Evolutionary conservation across 2,888 invertebrate species (phyloP).

Genomic region (Cerceris rybyensis): DNA sequence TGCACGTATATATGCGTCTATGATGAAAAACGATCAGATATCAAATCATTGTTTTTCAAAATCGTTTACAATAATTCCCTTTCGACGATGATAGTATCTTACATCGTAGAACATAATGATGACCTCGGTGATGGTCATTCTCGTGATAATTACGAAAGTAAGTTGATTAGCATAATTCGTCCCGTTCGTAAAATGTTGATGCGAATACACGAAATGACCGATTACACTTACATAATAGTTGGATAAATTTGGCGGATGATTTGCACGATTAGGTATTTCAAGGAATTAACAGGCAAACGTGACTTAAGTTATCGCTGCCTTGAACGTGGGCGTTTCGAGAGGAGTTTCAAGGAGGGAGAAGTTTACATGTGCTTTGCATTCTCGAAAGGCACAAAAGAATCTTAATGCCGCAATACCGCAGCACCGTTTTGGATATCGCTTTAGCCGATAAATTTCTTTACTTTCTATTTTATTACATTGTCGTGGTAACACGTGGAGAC

Average conservation of each 20-base stretch:
- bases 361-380: conserved; percentile 47
- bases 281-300: conserved; percentile 40
- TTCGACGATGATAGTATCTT: background rate
- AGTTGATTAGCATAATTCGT: conserved; percentile 2
- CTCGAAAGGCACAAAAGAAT: conserved; percentile 45
- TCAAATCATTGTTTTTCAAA: background rate
- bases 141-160: conserved; percentile 3
- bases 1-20: no score
- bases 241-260: conserved; percentile 54
- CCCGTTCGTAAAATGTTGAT: background rate
- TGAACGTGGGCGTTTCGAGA: conserved; percentile 51
- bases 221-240: conserved; percentile 40
- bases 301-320: conserved; percentile 38
- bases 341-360: conserved; percentile 43
- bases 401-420: conserved; percentile 35
- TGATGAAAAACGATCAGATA: no score
- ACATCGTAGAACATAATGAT: background rate
- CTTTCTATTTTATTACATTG: conserved; percentile 17
- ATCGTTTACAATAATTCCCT: background rate
- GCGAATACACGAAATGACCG: conserved; percentile 14
- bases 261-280: conserved; percentile 50
- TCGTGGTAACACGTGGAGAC: background rate
- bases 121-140: background rate
- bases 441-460: conserved; percentile 18
- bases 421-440: conserved; percentile 31